Evolutionary conservation across 2,113 vertebrate genomes (phyloP).

Genomic region (Oncorhynchus gorbuscha): DNA sequence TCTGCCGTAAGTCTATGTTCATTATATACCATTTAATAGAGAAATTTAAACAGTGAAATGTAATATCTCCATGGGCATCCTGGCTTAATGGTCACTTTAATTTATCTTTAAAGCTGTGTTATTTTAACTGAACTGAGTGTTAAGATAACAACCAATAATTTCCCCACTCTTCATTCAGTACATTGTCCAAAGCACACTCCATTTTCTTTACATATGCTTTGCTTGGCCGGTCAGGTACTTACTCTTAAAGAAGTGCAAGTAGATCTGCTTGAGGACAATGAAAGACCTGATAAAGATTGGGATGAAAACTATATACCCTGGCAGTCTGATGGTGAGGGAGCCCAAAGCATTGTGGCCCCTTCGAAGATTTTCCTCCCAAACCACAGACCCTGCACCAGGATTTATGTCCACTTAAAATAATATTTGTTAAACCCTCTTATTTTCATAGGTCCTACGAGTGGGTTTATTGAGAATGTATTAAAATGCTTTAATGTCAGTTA

Average conservation of each 20-base stretch:
- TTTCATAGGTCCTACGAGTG: slow-evolving; percentile 60
- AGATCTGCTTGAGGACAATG: slow-evolving; percentile 39
- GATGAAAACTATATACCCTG: slow-evolving; percentile 54
- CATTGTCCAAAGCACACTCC: slow-evolving; percentile 40
- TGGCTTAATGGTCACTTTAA: too few relatives aligned
- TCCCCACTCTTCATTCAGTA: slow-evolving; percentile 15
- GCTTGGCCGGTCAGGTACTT: neutral
- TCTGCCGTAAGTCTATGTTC: neutral
- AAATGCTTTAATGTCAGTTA: slow-evolving; percentile 63
- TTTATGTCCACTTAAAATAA: slow-evolving; percentile 69
- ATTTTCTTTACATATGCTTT: slow-evolving; percentile 19
- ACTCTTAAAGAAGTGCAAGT: slow-evolving; percentile 11
- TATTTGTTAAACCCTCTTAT: slow-evolving; percentile 61
- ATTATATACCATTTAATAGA: neutral
- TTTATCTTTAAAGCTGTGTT: too few relatives aligned
- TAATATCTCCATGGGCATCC: too few relatives aligned
- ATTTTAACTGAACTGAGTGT: neutral
- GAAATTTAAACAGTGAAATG: neutral
- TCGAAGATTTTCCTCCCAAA: slow-evolving; percentile 63
- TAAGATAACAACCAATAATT: slow-evolving; percentile 7
- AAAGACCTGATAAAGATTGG: slow-evolving; percentile 29
- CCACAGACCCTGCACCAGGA: slow-evolving; percentile 48
- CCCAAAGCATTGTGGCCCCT: slow-evolving; percentile 47
- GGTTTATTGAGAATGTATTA: slow-evolving; percentile 66
- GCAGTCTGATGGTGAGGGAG: slow-evolving; percentile 18